Evolutionary conservation across 2,888 invertebrate species (phyloP).

Genomic region (Orchesellides sinensis): DNA sequence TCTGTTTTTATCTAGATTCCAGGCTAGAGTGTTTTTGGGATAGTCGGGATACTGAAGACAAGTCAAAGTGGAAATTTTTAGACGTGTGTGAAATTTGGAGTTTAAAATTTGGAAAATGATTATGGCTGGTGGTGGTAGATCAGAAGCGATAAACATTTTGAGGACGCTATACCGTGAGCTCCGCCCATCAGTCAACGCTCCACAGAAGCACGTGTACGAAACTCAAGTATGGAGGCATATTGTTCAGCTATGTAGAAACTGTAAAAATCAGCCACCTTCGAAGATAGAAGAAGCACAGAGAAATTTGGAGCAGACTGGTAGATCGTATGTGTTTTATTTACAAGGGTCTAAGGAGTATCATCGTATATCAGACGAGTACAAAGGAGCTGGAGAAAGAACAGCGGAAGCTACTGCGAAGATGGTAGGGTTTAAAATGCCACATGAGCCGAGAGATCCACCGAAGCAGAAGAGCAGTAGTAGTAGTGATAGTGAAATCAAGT

Average conservation of each 20-base stretch:
- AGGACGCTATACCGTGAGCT: conserved; percentile 72
- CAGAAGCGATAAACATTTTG: conserved; percentile 49
- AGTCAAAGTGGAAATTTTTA: too few relatives aligned
- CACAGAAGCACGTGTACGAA: conserved; percentile 66
- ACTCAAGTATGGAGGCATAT: conserved; percentile 71
- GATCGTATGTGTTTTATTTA: conserved; percentile 88
- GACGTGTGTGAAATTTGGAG: too few relatives aligned
- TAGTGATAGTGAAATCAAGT: neutral
- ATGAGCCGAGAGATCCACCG: conserved; percentile 82
- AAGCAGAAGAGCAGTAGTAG: neutral
- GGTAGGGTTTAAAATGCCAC: conserved; percentile 91
- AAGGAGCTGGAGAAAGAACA: conserved; percentile 88
- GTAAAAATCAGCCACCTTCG: neutral
- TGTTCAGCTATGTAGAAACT: conserved; percentile 42
- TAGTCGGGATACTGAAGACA: too few relatives aligned
- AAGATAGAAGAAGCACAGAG: conserved; percentile 87
- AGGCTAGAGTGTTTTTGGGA: too few relatives aligned
- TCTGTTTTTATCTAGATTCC: too few relatives aligned
- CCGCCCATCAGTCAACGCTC: conserved; percentile 58
- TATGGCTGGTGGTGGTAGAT: conserved; percentile 15
- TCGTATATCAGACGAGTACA: conserved; percentile 85
- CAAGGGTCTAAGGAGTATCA: conserved; percentile 83
- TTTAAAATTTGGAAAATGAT: too few relatives aligned
- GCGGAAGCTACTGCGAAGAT: conserved; percentile 87
- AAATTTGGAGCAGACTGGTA: conserved; percentile 82